Evolutionary conservation across 2,797 vertebrate species (phyloP).

Genomic region (Delichon dasypus): DNA sequence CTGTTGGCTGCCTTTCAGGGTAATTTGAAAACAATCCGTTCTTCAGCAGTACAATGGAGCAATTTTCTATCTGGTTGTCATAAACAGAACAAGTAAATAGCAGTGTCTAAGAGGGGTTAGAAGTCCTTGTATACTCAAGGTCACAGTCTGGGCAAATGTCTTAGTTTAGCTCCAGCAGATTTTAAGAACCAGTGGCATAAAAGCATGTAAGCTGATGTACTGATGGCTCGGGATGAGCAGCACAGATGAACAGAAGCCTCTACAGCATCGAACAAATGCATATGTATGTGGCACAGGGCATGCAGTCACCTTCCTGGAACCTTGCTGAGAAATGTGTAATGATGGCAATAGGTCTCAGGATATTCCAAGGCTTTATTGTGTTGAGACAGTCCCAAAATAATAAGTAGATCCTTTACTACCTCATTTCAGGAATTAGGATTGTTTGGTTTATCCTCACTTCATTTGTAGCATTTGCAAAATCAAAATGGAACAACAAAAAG

Average conservation of each 20-base stretch:
- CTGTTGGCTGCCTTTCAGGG: slow-evolving; percentile 39
- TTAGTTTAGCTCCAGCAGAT: background rate
- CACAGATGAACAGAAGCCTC: background rate
- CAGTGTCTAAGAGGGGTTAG: background rate
- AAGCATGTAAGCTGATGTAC: background rate
- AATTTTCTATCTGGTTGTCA: slow-evolving; percentile 54
- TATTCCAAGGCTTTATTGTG: background rate
- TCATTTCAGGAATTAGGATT: background rate
- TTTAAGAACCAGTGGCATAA: background rate
- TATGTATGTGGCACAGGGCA: background rate
- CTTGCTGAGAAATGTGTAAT: background rate
- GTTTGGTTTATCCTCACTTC: background rate
- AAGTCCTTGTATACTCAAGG: slow-evolving; percentile 17
- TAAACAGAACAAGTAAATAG: slow-evolving; percentile 49
- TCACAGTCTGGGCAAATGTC: background rate
- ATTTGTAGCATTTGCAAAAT: background rate
- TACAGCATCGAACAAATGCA: background rate
- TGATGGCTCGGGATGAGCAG: background rate
- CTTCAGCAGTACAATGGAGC: slow-evolving; percentile 14
- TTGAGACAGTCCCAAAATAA: background rate
- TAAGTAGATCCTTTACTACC: background rate
- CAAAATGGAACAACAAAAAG: background rate
- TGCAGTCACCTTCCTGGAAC: background rate
- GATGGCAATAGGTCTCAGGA: background rate
- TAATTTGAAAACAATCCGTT: slow-evolving; percentile 20